Conservation (phyloP, 2,113 vertebrate species). For the Bucco capensis region DNA sequence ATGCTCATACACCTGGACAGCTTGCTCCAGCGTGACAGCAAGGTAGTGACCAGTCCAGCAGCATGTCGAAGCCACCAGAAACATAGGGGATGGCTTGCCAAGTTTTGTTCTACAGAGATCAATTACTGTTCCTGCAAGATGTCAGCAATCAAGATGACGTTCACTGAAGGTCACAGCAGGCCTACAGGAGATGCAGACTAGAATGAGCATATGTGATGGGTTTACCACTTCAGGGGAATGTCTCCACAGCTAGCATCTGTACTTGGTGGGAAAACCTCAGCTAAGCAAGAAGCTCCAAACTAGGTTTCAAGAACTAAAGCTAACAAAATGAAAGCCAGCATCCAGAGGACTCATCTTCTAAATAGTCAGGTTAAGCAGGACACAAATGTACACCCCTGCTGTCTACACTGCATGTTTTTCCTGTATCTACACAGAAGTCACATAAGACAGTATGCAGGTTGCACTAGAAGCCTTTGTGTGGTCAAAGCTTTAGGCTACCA, state of each 20-base stretch:
- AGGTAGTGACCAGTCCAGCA: background rate
- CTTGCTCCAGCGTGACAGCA: accelerated
- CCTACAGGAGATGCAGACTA: background rate
- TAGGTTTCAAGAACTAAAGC: background rate
- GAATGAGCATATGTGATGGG: background rate
- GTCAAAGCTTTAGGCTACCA: background rate
- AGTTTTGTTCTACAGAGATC: background rate
- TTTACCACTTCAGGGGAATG: background rate
- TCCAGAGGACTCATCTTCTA: background rate
- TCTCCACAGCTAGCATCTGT: background rate
- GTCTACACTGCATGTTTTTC: background rate
- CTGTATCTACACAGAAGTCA: background rate
- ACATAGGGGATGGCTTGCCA: background rate
- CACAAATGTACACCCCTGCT: background rate
- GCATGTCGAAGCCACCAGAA: background rate
- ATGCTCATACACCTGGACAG: background rate
- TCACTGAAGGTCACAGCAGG: background rate
- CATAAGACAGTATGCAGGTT: background rate
- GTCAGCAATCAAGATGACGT: background rate
- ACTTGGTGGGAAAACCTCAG: background rate
- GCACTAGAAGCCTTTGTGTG: accelerated
- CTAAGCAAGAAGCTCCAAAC: background rate
- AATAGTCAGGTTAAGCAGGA: background rate
- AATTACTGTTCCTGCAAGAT: background rate
- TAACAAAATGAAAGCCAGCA: background rate